Evolutionary conservation across 2,797 vertebrate genomes (phyloP).

Genomic region (Phalanger gymnotis): DNA sequence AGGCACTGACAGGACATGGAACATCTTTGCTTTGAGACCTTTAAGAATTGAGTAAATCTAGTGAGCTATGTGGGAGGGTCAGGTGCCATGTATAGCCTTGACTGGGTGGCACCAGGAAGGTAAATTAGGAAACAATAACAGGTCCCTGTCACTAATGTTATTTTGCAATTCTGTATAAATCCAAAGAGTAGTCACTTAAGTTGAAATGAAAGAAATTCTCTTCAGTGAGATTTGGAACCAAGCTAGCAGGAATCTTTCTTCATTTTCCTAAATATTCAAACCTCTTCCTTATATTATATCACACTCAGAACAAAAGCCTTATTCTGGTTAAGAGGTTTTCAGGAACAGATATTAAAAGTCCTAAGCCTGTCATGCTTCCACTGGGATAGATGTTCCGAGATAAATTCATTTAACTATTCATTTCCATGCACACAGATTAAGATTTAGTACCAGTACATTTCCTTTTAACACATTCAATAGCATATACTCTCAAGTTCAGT

Average conservation of each 20-base stretch:
- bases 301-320: constrained; percentile 25
- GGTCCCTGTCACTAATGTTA: neutral
- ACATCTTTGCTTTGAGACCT: neutral
- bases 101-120: neutral
- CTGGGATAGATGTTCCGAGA: neutral
- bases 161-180: neutral
- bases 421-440: neutral
- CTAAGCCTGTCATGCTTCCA: constrained; percentile 6
- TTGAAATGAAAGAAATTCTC: constrained; percentile 16
- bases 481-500: neutral
- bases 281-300: neutral
- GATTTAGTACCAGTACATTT: neutral
- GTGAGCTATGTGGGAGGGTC: neutral
- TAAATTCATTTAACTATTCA: neutral
- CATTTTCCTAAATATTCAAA: constrained; percentile 45
- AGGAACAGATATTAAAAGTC: neutral
- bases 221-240: constrained; percentile 31
- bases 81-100: neutral
- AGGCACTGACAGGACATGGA: neutral
- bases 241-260: constrained; percentile 34
- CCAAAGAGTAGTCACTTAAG: constrained; percentile 6
- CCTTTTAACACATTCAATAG: neutral
- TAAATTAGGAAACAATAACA: constrained; percentile 27
- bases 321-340: constrained; percentile 44
- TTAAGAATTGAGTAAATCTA: neutral